Evolutionary conservation across 2,113 vertebrate species (phyloP).

Genomic region (Cygnus atratus): DNA sequence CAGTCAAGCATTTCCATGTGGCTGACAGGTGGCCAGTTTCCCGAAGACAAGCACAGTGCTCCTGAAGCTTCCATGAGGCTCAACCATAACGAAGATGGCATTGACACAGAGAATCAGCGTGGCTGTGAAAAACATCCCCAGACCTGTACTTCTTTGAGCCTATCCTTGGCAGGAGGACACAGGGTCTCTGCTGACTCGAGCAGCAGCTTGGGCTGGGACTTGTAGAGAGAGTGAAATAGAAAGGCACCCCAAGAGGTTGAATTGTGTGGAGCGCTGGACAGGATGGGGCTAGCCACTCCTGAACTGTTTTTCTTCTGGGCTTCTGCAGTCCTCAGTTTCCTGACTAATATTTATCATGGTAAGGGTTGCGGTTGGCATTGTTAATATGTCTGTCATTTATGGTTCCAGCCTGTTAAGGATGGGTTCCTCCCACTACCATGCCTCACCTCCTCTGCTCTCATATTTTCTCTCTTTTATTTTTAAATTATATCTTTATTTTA

Average conservation of each 20-base stretch:
- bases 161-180: fast-evolving
- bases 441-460: background rate
- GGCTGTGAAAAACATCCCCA: background rate
- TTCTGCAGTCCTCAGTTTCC: background rate
- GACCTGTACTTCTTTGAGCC: background rate
- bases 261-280: background rate
- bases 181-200: background rate
- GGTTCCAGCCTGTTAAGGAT: background rate
- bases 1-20: background rate
- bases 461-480: background rate
- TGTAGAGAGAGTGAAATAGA: too few relatives aligned
- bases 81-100: background rate
- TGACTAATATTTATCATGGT: background rate
- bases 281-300: background rate
- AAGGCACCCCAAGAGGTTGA: too few relatives aligned
- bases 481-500: too few relatives aligned
- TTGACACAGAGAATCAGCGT: background rate
- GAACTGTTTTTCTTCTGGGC: background rate
- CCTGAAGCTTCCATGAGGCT: background rate
- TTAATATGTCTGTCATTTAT: too few relatives aligned
- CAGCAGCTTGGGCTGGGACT: background rate
- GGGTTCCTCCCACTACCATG: background rate
- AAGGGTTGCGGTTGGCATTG: background rate
- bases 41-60: background rate
- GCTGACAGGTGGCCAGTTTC: background rate